A percentile compares a stretch with the other conserved stretches of the same genome.
Conservation (phyloP, 2,888 invertebrate genomes). For the Priocnemis perturbator region DNA sequence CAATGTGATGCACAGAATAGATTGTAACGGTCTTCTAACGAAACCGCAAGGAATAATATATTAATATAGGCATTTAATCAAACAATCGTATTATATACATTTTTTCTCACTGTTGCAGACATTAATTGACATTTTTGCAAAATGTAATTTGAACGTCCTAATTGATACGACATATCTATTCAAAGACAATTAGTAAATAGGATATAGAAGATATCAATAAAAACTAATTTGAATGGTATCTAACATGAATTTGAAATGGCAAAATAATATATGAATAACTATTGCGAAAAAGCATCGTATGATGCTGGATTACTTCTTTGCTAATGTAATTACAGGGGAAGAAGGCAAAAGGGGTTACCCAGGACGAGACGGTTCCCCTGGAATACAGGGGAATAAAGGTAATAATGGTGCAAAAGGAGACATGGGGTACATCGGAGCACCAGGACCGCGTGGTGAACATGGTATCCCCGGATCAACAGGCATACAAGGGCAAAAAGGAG, state of each 20-base stretch:
- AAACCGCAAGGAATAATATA: neutral
- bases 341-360: constrained; percentile 69
- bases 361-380: constrained; percentile 68
- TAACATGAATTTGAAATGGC: too few relatives aligned
- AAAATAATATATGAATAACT: too few relatives aligned
- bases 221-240: too few relatives aligned
- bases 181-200: neutral
- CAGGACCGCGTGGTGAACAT: constrained; percentile 50
- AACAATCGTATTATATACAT: neutral
- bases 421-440: constrained; percentile 67
- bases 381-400: constrained; percentile 67
- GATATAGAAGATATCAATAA: too few relatives aligned
- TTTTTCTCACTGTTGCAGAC: neutral
- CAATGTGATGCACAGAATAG: constrained; percentile 43
- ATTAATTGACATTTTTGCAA: too few relatives aligned
- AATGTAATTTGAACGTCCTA: neutral
- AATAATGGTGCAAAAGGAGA: constrained; percentile 66
- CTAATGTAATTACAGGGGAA: constrained; percentile 47
- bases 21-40: neutral
- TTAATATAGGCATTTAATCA: neutral
- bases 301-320: neutral
- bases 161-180: neutral
- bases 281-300: too few relatives aligned
- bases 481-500: constrained; percentile 45
- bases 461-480: constrained; percentile 68